A percentile compares a stretch with the other conserved stretches of the same genome.
Conservation (phyloP, 2,797 vertebrate species). For the Hippoglossus hippoglossus region DNA sequence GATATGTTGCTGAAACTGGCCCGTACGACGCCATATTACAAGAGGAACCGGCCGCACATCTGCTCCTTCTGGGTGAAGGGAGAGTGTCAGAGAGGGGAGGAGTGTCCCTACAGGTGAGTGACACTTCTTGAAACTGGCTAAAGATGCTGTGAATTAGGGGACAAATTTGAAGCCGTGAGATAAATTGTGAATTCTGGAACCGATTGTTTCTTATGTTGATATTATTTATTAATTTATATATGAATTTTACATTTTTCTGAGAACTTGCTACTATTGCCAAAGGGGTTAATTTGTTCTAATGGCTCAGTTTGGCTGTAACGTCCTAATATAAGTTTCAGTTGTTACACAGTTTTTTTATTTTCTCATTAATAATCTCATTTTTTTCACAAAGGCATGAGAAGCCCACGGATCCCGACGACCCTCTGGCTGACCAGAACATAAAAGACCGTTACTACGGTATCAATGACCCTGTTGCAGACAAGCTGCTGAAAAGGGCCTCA, state of each 20-base stretch:
- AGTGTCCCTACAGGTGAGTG: constrained; percentile 95
- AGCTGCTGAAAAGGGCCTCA: constrained; percentile 95
- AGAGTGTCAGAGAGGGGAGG: constrained; percentile 98
- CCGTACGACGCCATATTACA: constrained; percentile 97
- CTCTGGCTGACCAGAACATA: constrained; percentile 98
- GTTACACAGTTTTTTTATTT: neutral
- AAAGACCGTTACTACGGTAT: constrained; percentile 99
- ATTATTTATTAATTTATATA: too few species aligned
- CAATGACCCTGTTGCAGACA: constrained; percentile 97
- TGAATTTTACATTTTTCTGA: too few species aligned
- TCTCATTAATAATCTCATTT: neutral
- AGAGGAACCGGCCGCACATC: constrained; percentile 98
- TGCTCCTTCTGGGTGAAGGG: constrained; percentile 99
- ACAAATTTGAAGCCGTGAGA: too few species aligned
- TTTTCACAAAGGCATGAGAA: constrained; percentile 91
- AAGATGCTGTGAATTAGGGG: neutral
- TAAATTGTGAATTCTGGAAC: neutral
- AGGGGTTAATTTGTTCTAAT: neutral
- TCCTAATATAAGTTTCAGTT: neutral
- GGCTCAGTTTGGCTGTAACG: neutral
- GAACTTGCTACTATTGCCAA: too few species aligned
- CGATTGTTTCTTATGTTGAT: neutral
- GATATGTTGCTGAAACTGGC: constrained; percentile 98
- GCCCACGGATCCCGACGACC: constrained; percentile 97
- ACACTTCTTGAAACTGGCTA: neutral